Conservation (phyloP, 2,113 vertebrate species). For the Tychaedon coryphoeus region DNA sequence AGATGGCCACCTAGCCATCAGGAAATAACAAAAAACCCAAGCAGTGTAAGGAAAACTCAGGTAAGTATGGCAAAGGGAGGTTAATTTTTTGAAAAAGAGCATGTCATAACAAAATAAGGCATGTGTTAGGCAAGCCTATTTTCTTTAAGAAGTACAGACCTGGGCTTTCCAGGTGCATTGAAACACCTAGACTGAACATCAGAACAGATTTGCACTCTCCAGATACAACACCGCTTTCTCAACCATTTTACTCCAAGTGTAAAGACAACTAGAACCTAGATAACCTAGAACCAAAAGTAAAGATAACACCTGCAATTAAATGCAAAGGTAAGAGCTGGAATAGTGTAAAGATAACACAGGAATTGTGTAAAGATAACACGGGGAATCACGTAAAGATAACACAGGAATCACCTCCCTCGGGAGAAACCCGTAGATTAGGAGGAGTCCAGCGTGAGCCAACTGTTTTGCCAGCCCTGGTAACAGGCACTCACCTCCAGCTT, state of each 20-base stretch:
- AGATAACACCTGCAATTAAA: background rate
- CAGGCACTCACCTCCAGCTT: conserved; percentile 86
- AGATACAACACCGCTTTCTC: rapidly evolving
- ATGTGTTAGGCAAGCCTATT: background rate
- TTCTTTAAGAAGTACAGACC: background rate
- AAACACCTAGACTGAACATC: background rate
- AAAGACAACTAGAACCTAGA: background rate
- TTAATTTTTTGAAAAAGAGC: background rate
- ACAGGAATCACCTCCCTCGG: rapidly evolving
- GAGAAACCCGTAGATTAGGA: background rate
- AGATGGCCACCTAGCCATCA: background rate
- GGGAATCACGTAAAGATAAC: too few species aligned
- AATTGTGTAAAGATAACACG: too few species aligned
- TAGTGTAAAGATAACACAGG: too few species aligned
- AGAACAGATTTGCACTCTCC: background rate
- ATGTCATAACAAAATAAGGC: background rate
- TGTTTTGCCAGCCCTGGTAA: rapidly evolving
- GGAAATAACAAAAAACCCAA: background rate
- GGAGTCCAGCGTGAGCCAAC: rapidly evolving
- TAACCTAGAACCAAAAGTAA: background rate
- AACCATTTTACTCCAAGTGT: rapidly evolving
- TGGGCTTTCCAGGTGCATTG: background rate
- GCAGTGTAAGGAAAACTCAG: background rate
- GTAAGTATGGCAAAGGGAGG: background rate
- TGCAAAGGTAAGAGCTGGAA: background rate